phyloP scores from a whole-genome alignment of 1,140 invertebrate genomes.

The Orchestia grillus region DNA sequence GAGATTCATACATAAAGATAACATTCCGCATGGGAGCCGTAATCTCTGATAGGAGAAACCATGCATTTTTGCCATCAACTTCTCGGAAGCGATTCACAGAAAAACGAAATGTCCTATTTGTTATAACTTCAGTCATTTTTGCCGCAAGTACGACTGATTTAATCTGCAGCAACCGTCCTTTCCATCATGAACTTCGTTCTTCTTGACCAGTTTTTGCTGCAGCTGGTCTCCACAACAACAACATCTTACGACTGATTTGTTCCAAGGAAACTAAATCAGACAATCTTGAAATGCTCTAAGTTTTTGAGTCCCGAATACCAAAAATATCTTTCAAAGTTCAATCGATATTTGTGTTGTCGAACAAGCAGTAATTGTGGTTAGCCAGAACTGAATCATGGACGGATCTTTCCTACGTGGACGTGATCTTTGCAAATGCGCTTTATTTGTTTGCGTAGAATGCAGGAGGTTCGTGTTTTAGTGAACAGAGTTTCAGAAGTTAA shows the following conservation, averaged over 20 bases:
- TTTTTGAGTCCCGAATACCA: slow-evolving; percentile 5
- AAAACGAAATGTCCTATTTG: background rate
- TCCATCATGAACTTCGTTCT: background rate
- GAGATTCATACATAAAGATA: background rate
- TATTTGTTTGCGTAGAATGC: background rate
- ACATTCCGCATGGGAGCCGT: background rate
- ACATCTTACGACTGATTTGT: background rate
- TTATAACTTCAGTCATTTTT: background rate
- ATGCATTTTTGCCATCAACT: background rate
- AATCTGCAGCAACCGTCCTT: background rate
- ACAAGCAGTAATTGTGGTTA: background rate
- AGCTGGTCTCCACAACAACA: background rate
- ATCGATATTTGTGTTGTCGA: background rate
- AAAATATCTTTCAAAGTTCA: slow-evolving; percentile 18
- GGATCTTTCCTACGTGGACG: background rate
- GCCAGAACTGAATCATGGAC: background rate
- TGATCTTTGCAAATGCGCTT: slow-evolving; percentile 21
- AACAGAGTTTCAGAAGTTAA: background rate
- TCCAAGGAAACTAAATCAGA: background rate
- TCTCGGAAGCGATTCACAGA: background rate
- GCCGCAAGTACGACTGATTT: background rate
- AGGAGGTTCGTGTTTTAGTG: background rate
- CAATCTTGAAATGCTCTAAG: background rate
- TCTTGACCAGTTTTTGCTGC: slow-evolving; percentile 21
- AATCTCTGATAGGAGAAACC: background rate